These are phyloP conservation scores for Donacobius atricapilla DNA, from an alignment of 2,113 vertebrate species.

Conservation along the genomic window DNA sequence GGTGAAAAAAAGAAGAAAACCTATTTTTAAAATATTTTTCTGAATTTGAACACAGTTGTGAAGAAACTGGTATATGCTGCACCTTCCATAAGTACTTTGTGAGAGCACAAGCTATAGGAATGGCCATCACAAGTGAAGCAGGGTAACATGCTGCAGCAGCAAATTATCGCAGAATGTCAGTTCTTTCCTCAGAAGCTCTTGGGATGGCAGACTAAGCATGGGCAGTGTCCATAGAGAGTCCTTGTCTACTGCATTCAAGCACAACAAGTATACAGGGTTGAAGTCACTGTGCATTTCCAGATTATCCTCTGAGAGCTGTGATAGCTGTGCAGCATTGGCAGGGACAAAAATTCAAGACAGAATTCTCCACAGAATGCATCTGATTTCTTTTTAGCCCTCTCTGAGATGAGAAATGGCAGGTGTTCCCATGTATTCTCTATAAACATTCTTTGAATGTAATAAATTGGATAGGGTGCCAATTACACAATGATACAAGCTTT, in stretches of 20 bases:
- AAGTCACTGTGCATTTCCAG: not conserved
- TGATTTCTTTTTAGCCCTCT: not conserved
- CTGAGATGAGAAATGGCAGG: not conserved
- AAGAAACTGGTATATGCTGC: not conserved
- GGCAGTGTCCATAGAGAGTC: not conserved
- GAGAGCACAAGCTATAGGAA: not conserved
- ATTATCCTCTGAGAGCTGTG: not conserved
- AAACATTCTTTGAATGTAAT: not conserved
- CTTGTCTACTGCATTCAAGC: not conserved
- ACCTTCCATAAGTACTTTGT: not conserved
- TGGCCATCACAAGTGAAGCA: not conserved
- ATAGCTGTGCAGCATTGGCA: not conserved
- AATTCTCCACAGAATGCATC: not conserved
- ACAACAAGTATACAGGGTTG: not conserved
- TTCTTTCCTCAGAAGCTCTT: not conserved
- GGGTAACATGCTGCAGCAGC: not conserved
- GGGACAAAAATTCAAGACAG: not conserved
- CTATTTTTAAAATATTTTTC: not conserved
- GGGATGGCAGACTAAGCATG: not conserved
- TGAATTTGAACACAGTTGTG: rapidly evolving
- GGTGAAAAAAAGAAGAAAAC: rapidly evolving
- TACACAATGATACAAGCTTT: not conserved
- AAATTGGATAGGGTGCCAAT: not conserved
- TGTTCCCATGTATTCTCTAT: not conserved
- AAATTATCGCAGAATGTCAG: not conserved